Evolutionary conservation across 1,140 invertebrate species (phyloP).

Genomic region (Philotrypesis tridentata): DNA sequence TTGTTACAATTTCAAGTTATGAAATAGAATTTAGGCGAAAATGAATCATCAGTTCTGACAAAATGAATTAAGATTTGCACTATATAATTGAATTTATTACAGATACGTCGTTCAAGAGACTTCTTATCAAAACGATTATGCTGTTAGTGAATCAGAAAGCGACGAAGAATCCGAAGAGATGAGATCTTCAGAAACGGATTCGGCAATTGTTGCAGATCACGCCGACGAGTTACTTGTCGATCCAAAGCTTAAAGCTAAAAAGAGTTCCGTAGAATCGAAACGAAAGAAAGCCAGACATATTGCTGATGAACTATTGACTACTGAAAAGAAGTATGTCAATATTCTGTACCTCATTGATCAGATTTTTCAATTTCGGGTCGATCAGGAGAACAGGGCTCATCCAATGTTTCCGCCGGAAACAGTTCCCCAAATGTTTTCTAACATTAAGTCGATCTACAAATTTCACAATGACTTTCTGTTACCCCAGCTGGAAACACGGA

Average conservation of each 20-base stretch:
- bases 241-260: slow-evolving; percentile 51
- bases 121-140: slow-evolving; percentile 62
- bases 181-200: slow-evolving; percentile 65
- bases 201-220: slow-evolving; percentile 57
- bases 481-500: slow-evolving; percentile 78
- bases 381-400: slow-evolving; percentile 74
- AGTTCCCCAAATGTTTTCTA: slow-evolving; percentile 71
- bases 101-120: slow-evolving; percentile 65
- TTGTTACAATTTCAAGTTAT: no score
- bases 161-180: slow-evolving; percentile 70
- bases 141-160: slow-evolving; percentile 71
- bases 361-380: slow-evolving; percentile 76
- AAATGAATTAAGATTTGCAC: not conserved
- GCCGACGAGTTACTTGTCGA: slow-evolving; percentile 54
- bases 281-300: slow-evolving; percentile 75
- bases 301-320: slow-evolving; percentile 81
- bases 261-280: slow-evolving; percentile 58
- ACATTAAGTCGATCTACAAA: slow-evolving; percentile 76
- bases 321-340: slow-evolving; percentile 82
- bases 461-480: slow-evolving; percentile 81
- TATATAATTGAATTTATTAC: slow-evolving; percentile 30
- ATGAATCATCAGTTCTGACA: not conserved
- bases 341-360: slow-evolving; percentile 81
- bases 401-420: slow-evolving; percentile 70
- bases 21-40: no score